phyloP scores from a whole-genome alignment of 2,113 vertebrate species.

The Talpa occidentalis region DNA sequence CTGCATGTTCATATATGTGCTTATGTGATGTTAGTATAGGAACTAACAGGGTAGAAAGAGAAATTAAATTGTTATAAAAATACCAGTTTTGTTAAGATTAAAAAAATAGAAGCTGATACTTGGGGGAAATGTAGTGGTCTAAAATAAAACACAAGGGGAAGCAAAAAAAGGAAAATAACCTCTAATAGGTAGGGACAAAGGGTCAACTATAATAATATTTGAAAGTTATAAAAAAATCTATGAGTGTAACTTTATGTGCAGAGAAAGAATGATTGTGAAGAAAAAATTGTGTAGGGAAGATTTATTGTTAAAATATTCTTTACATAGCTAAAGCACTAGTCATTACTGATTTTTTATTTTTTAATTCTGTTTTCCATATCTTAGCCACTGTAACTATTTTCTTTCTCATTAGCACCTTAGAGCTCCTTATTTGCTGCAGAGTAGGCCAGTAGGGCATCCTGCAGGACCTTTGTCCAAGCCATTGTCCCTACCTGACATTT shows the following conservation, averaged over 20 bases:
- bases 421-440: background rate
- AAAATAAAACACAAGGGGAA: background rate
- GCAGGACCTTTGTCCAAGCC: background rate
- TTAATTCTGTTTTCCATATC: background rate
- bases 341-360: background rate
- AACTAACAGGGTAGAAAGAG: background rate
- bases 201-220: background rate
- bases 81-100: background rate
- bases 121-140: background rate
- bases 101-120: background rate
- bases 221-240: background rate
- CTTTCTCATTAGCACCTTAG: background rate
- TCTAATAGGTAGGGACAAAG: background rate
- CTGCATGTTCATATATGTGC: background rate
- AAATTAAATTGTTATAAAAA: slow-evolving; percentile 20
- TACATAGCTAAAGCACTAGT: background rate
- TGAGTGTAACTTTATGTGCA: background rate
- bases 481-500: background rate
- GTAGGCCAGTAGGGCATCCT: background rate
- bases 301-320: slow-evolving; percentile 10
- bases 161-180: background rate
- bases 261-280: background rate
- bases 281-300: background rate
- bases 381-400: background rate
- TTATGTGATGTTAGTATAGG: background rate